Evolutionary conservation across 2,888 invertebrate genomes (phyloP).

Genomic region (Diloba caeruleocephala): DNA sequence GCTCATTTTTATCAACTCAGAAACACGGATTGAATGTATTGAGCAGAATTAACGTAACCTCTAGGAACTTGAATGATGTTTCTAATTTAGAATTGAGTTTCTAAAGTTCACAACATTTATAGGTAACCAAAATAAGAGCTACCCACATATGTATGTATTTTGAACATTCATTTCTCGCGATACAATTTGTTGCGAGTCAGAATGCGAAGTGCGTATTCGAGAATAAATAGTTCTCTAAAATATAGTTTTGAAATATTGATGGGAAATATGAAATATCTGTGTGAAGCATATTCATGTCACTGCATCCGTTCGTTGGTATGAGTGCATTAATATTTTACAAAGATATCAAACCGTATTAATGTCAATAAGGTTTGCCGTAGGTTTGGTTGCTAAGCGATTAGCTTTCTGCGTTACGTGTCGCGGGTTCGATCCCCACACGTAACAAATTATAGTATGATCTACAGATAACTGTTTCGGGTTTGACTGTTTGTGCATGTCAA

Average conservation of each 20-base stretch:
- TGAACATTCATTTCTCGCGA: constrained; percentile 3
- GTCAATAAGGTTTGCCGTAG: too few relatives aligned
- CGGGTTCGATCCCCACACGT: too few relatives aligned
- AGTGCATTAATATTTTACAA: constrained; percentile 28
- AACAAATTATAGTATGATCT: too few relatives aligned
- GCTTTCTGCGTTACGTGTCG: too few relatives aligned
- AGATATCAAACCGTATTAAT: constrained; percentile 28
- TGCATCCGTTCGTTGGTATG: constrained; percentile 18
- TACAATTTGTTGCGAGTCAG: constrained; percentile 7
- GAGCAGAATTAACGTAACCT: neutral
- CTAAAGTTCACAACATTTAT: too few relatives aligned
- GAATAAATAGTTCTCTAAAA: constrained; percentile 26
- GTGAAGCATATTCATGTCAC: constrained; percentile 40
- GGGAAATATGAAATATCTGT: constrained; percentile 28
- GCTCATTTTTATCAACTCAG: constrained; percentile 31
- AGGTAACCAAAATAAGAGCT: constrained; percentile 5
- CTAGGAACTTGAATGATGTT: neutral
- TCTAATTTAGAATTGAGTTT: neutral
- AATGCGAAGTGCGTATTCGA: constrained; percentile 20
- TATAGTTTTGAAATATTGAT: constrained; percentile 46
- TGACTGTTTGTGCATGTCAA: too few relatives aligned
- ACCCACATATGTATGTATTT: constrained; percentile 28
- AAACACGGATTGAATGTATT: neutral
- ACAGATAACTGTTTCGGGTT: too few relatives aligned
- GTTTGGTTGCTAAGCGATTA: too few relatives aligned